These are phyloP conservation scores for Diceros bicornis DNA, from an alignment of 2,797 vertebrate genomes.

Conservation along the genomic window DNA sequence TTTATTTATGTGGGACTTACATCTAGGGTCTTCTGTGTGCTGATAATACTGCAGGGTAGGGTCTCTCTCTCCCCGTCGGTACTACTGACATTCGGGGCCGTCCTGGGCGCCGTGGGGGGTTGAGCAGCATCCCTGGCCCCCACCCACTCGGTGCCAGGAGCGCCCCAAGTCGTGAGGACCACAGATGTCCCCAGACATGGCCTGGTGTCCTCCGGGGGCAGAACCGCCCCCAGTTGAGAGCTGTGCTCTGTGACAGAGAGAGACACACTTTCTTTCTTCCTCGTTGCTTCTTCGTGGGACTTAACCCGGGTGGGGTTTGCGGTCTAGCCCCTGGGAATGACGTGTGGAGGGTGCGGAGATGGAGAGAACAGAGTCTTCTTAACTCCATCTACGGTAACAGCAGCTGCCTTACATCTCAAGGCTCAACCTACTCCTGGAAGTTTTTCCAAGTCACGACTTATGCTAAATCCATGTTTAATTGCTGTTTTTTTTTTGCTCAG, in stretches of 20 bases:
- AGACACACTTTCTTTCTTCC: background rate
- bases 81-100: too few relatives aligned
- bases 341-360: background rate
- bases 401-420: background rate
- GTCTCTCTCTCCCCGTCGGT: background rate
- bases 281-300: background rate
- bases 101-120: background rate
- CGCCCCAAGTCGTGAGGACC: background rate
- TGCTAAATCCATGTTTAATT: background rate
- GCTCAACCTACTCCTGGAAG: background rate
- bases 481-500: background rate
- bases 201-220: background rate
- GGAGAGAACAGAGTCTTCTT: background rate
- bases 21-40: background rate
- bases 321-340: fast-evolving
- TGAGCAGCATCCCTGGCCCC: background rate
- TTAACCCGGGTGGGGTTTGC: background rate
- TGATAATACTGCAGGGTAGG: background rate
- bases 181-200: background rate
- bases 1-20: background rate
- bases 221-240: fast-evolving
- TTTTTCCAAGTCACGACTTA: background rate
- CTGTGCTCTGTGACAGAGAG: background rate
- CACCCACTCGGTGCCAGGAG: background rate
- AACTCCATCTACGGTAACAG: background rate